Base-by-base conservation (phyloP, 2,113 vertebrate species). In the Boleophthalmus pectinirostris region DNA sequence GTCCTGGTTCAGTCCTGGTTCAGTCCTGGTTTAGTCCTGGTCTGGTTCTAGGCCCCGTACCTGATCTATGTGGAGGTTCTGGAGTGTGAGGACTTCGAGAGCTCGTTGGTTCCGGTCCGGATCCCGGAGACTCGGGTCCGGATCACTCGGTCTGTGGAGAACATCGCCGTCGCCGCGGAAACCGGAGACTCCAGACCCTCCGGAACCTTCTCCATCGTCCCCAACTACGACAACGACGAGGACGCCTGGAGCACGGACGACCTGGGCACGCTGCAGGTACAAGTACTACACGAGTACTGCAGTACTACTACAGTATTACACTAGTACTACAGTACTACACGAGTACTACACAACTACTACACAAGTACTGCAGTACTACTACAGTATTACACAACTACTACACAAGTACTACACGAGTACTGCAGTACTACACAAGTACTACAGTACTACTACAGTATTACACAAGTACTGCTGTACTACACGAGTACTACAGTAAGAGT, bases 161-260 rank as follows among this genome's bases (percentile, higher is more conserved):
- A 96, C 89, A 93, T 99, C 0, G 96, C 96, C 12, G 96, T 95
- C 0, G 65, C 38, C 21, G 12, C 65, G 7, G 65, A 58, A 58
- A 58, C 38, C n/a, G 38, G 61, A 20, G 61, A 35, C 33, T 11
- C 9, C 9, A 49, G 96, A 0, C 91, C 96, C 4, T 29, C 29
- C 0, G 91, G 93, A 84, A 95, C 95, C 83, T 97, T 98, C 91
- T 95, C 93, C 88, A 96, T 95, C 0, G 97, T 97, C 18, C 95
- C 94, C 66, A 98, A 97, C 91, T 98, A 96, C 1, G 97, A 99
- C 93, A 97, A 98, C 0, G 97, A 99, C 0, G 97, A 98, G 0
- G 97, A 99, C 78, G 97, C 97, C 20, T 99, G 97, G 97, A 95
- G 96, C 0, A 96, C 97, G 38, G 97, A 99, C 0, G 97, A 99